Conservation (phyloP, 2,888 invertebrate genomes). For the Idaea straminata region DNA sequence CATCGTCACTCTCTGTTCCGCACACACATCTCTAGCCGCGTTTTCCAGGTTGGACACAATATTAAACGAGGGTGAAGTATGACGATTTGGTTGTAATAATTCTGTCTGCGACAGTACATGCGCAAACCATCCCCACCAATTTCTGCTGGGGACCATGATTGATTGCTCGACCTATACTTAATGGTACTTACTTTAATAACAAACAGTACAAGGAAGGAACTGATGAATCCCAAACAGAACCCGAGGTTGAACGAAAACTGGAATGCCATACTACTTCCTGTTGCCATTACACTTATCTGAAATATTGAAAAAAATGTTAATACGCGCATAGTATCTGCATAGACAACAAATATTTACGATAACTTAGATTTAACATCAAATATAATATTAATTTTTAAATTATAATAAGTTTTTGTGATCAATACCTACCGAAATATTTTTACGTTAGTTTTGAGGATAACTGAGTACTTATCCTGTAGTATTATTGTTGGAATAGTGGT, state of each 20-base stretch:
- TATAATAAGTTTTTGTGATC: background rate
- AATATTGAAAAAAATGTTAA: constrained; percentile 21
- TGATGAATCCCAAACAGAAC: constrained; percentile 88
- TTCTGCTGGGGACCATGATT: too few species aligned
- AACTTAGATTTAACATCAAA: background rate
- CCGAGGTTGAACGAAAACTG: constrained; percentile 86
- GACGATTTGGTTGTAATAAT: too few species aligned
- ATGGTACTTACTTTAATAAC: constrained; percentile 62
- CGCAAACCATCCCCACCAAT: too few species aligned
- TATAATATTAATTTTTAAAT: background rate
- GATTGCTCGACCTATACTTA: too few species aligned
- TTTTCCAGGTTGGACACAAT: too few species aligned
- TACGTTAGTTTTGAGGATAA: background rate
- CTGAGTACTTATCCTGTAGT: background rate
- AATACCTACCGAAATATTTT: background rate
- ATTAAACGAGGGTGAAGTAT: too few species aligned
- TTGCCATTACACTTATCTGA: constrained; percentile 67
- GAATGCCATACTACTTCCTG: constrained; percentile 73
- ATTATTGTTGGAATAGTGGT: background rate
- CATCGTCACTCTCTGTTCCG: too few species aligned
- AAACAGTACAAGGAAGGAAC: constrained; percentile 82
- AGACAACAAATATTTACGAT: background rate
- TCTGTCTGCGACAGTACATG: too few species aligned
- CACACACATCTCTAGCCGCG: too few species aligned
- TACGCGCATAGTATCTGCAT: background rate